Base-by-base conservation (phyloP, 2,888 invertebrate genomes). In the Salpingus planirostris region DNA sequence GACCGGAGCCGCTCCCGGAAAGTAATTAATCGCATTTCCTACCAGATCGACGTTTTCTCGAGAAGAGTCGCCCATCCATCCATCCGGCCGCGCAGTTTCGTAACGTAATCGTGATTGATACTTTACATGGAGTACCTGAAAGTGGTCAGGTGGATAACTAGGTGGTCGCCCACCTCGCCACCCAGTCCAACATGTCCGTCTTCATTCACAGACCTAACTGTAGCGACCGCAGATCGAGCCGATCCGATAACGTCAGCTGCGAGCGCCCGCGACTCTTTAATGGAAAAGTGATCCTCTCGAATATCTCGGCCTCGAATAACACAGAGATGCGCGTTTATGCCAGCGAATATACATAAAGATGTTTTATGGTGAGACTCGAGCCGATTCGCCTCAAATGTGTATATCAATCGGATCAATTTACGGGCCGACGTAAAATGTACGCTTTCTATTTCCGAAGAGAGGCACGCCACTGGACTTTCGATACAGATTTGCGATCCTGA, bases 81-180 rank as follows among this genome's bases (percentile, higher is more conserved):
- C n/a, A n/a, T n/a, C n/a, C n/a, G n/a, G n/a, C n/a, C n/a, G n/a
- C n/a, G n/a, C n/a, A n/a, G n/a, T n/a, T n/a, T n/a, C n/a, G n/a
- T n/a, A n/a, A n/a, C n/a, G n/a, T n/a, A n/a, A n/a, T n/a, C n/a
- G 33, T 33, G 33, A 33, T 33, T 33, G 33, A 33, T 33, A 33
- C 21, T 33, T 29, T 24, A 33, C 33, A 33, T 28, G 25, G 29
- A 33, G 24, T 24, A 26, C 31, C 26, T 21, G 31, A 31, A 31
- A 31, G 31, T 33, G 32, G 32, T 29, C 33, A 33, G 33, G 33
- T 33, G 33, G 33, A 33, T 28, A 28, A 24, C 28, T 33, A 28
- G 33, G 33, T 33, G 33, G 33, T 24, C 29, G 33, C 24, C 29
- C 33, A 29, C 24, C 29, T 33, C 28, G 21, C 33, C 24, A n/a